These are phyloP conservation scores for Pseudomyrmex cubaensis DNA, from an alignment of 1,140 invertebrate species.

Conservation along the genomic window DNA sequence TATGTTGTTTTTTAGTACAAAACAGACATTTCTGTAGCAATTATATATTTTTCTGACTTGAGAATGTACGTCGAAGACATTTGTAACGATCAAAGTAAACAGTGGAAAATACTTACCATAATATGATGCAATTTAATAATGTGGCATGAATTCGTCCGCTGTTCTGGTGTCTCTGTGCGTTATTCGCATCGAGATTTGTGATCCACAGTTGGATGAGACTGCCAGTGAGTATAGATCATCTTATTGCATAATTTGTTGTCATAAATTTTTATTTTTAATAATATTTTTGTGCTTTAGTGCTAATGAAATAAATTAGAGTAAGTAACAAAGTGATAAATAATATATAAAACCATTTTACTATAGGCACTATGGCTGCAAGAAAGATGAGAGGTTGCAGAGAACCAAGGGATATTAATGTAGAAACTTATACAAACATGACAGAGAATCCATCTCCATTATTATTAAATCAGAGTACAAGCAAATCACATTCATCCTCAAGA, in stretches of 20 bases:
- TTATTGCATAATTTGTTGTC: too few relatives aligned
- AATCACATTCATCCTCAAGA: slow-evolving; percentile 77
- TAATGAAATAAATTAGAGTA: too few relatives aligned
- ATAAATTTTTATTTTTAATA: too few relatives aligned
- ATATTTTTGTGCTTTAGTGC: too few relatives aligned
- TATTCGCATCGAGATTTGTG: slow-evolving; percentile 86
- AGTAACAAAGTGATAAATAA: too few relatives aligned
- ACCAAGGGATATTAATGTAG: slow-evolving; percentile 87
- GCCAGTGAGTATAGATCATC: slow-evolving; percentile 71
- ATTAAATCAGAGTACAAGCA: slow-evolving; percentile 75
- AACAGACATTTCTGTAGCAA: not conserved
- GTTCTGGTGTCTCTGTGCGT: slow-evolving; percentile 87
- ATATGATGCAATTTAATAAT: slow-evolving; percentile 70
- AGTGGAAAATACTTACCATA: slow-evolving; percentile 35
- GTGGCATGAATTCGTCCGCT: slow-evolving; percentile 82
- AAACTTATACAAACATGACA: slow-evolving; percentile 87
- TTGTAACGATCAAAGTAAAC: not conserved
- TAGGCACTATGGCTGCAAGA: slow-evolving; percentile 78
- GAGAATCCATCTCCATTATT: slow-evolving; percentile 80
- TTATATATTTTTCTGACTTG: not conserved
- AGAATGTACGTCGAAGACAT: not conserved
- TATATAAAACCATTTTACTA: not conserved
- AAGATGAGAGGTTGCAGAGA: slow-evolving; percentile 87
- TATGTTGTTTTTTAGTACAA: not conserved
- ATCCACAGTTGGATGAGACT: slow-evolving; percentile 78